These are phyloP conservation scores for Gymnogyps californianus DNA, from an alignment of 2,113 vertebrate species.

Conservation along the genomic window DNA sequence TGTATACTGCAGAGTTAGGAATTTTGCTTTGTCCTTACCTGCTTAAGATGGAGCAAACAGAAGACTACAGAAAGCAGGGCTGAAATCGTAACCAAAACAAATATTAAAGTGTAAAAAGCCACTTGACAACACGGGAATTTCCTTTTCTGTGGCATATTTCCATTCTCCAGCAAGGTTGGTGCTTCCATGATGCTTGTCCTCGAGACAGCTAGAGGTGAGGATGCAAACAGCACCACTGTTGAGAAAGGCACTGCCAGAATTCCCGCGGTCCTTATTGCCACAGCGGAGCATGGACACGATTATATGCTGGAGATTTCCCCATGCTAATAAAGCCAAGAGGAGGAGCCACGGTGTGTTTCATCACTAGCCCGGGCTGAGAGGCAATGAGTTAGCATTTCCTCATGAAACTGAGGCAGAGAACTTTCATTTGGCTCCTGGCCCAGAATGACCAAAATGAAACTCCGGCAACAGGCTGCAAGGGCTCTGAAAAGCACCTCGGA, in stretches of 20 bases:
- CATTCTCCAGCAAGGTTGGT: background rate
- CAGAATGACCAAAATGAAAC: background rate
- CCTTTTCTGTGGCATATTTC: background rate
- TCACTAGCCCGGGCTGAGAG: background rate
- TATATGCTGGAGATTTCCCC: background rate
- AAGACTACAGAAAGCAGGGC: background rate
- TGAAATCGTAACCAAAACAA: background rate
- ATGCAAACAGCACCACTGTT: background rate
- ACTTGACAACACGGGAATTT: fast-evolving
- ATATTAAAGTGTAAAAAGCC: background rate
- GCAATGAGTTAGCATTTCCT: background rate
- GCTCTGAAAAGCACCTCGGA: background rate
- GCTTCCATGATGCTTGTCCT: background rate
- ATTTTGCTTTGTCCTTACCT: conserved; percentile 47
- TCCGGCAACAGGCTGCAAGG: background rate
- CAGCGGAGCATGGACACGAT: background rate
- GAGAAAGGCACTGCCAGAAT: background rate
- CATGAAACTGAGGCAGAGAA: background rate
- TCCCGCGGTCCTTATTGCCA: background rate
- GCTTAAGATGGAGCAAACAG: background rate
- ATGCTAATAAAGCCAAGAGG: conserved; percentile 1
- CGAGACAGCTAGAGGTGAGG: background rate
- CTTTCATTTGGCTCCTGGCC: conserved; percentile 17
- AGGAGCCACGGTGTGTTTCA: background rate
- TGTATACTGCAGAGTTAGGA: background rate